A percentile compares a stretch with the other conserved stretches of the same genome.
Conservation (phyloP, 2,888 invertebrate species). For the Heteromurus nitidus region DNA sequence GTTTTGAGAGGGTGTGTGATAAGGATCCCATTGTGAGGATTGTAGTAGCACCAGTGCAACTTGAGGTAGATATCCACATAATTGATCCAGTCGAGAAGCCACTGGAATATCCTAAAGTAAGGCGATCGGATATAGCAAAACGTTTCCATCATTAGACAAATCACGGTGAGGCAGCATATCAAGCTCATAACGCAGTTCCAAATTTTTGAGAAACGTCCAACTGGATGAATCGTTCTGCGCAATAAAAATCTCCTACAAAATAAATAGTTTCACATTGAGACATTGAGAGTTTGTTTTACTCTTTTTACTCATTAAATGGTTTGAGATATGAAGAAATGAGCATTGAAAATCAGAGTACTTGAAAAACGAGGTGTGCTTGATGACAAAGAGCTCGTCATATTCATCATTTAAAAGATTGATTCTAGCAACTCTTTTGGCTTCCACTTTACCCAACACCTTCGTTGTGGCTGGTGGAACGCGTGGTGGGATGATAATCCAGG, state of each 20-base stretch:
- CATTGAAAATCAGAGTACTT: slow-evolving; percentile 9
- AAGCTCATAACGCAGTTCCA: slow-evolving; percentile 68
- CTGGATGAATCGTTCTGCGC: slow-evolving; percentile 68
- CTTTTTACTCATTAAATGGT: too few relatives aligned
- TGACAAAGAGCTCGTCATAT: slow-evolving; percentile 41
- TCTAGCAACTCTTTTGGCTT: neutral
- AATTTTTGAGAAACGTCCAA: slow-evolving; percentile 67
- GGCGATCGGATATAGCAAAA: slow-evolving; percentile 55
- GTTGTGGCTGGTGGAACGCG: neutral
- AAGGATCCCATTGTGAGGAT: slow-evolving; percentile 56
- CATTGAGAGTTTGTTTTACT: too few relatives aligned
- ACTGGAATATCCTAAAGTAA: slow-evolving; percentile 54
- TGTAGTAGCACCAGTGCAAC: slow-evolving; percentile 71
- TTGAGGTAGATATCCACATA: slow-evolving; percentile 70
- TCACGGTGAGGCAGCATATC: slow-evolving; percentile 57
- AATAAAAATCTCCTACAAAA: slow-evolving; percentile 65
- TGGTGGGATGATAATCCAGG: slow-evolving; percentile 64
- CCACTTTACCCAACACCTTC: neutral
- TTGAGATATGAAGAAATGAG: too few relatives aligned
- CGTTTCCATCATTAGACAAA: slow-evolving; percentile 56
- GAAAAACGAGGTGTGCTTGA: too few relatives aligned
- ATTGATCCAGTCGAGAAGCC: slow-evolving; percentile 52
- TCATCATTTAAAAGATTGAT: slow-evolving; percentile 52
- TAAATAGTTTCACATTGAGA: too few relatives aligned
- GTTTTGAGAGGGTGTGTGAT: slow-evolving; percentile 69